Conservation (phyloP, 2,113 vertebrate species). For the Nothocercus julius region DNA sequence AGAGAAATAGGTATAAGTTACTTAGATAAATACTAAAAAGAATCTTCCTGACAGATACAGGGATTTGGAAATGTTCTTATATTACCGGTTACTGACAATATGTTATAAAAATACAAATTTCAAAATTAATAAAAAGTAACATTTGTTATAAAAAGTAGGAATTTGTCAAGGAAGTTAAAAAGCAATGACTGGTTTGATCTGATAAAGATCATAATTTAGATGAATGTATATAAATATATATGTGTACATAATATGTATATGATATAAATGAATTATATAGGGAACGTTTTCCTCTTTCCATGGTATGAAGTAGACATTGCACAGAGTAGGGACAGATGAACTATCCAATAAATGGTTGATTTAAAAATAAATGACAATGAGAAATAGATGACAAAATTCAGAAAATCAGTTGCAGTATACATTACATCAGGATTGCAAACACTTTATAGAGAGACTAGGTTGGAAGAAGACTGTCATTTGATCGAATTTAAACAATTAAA, state of each 20-base stretch:
- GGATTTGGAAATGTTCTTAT: neutral
- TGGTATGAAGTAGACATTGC: neutral
- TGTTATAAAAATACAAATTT: neutral
- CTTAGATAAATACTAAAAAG: neutral
- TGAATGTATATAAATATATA: neutral
- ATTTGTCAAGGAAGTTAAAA: neutral
- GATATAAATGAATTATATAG: neutral
- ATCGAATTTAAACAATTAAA: neutral
- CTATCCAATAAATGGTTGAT: neutral
- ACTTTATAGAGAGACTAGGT: neutral
- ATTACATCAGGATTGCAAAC: neutral
- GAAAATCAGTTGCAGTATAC: neutral
- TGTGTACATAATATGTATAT: too few relatives aligned
- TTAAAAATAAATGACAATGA: neutral
- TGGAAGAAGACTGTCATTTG: neutral
- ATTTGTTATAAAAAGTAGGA: neutral
- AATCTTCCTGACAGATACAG: neutral
- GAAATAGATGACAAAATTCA: neutral
- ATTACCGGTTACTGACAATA: neutral
- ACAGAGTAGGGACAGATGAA: neutral
- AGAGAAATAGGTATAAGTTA: neutral
- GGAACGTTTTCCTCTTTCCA: neutral
- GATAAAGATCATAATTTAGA: neutral
- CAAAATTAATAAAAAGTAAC: neutral
- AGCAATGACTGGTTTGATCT: neutral